Conservation (phyloP, 2,888 invertebrate genomes). For the Drosophila vallismaia region DNA sequence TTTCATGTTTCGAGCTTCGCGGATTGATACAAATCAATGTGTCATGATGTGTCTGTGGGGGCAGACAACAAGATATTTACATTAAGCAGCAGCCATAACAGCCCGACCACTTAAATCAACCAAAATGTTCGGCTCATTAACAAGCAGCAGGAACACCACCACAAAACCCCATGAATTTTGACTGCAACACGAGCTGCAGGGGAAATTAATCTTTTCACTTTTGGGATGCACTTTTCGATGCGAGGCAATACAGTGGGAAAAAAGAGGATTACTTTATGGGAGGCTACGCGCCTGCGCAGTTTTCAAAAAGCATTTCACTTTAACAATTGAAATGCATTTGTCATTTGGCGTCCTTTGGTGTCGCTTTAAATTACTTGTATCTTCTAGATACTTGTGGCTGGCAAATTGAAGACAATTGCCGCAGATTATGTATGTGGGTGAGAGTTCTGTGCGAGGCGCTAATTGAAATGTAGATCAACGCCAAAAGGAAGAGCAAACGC, state of each 20-base stretch:
- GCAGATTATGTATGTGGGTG: conserved; percentile 31
- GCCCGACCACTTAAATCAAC: conserved; percentile 32
- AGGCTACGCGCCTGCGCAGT: conserved; percentile 25
- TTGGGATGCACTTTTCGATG: conserved; percentile 28
- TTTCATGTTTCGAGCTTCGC: conserved; percentile 28
- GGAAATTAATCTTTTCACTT: conserved; percentile 51
- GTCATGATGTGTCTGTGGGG: conserved; percentile 37
- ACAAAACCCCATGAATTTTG: conserved; percentile 11
- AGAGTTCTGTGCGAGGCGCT: conserved; percentile 49
- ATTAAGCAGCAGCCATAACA: conserved; percentile 53
- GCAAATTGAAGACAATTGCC: conserved; percentile 71
- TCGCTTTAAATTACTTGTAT: conserved; percentile 44
- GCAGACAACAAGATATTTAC: conserved; percentile 72
- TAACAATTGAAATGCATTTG: conserved; percentile 75
- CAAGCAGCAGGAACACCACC: conserved; percentile 25
- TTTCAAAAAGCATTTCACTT: conserved; percentile 20
- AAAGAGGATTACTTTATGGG: background rate
- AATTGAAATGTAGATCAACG: conserved; percentile 73
- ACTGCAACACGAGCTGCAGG: conserved; percentile 29
- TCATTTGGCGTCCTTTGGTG: conserved; percentile 33
- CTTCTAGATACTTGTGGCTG: conserved; percentile 22
- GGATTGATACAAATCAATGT: conserved; percentile 77
- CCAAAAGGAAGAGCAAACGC: background rate
- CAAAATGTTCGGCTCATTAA: conserved; percentile 53
- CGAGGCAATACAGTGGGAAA: background rate